Evolutionary conservation across 2,888 invertebrate genomes (phyloP).

Genomic region (Polymixis flavicincta): DNA sequence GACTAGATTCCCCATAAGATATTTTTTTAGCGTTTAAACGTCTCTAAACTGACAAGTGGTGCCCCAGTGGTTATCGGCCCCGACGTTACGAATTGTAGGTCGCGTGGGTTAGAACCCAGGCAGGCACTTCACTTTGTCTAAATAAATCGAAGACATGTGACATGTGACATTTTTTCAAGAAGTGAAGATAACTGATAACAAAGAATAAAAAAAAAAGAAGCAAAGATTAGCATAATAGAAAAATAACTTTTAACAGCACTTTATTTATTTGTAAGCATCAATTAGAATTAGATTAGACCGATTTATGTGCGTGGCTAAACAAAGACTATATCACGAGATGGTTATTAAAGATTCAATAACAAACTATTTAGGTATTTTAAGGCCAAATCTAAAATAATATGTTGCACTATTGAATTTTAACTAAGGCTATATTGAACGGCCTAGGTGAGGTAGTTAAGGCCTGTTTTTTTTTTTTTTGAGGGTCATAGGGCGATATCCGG

Average conservation of each 20-base stretch:
- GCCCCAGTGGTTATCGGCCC: too few species aligned
- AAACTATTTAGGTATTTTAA: conserved; percentile 7
- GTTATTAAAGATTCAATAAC: conserved; percentile 17
- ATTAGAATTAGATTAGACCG: background rate
- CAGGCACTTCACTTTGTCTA: too few species aligned
- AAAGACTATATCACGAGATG: background rate
- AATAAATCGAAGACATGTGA: too few species aligned
- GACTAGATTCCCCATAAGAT: too few species aligned
- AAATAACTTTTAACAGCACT: background rate
- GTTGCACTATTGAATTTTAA: conserved; percentile 21
- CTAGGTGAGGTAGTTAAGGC: background rate
- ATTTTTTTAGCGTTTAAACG: too few species aligned
- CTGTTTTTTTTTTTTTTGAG: background rate
- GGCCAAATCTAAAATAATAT: background rate
- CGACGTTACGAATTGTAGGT: too few species aligned
- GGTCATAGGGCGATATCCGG: conserved; percentile 1
- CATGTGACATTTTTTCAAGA: too few species aligned
- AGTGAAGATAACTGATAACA: too few species aligned
- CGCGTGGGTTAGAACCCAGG: too few species aligned
- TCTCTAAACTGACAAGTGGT: too few species aligned
- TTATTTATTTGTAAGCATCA: background rate
- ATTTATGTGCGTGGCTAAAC: conserved; percentile 1
- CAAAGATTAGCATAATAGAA: too few species aligned
- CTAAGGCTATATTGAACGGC: conserved; percentile 16
- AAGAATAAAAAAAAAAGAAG: too few species aligned